Evolutionary conservation across 1,140 invertebrate genomes (phyloP), one percentile per base, ranked within the genome.

Genomic region (Ptiloglossa arizonensis): DNA sequence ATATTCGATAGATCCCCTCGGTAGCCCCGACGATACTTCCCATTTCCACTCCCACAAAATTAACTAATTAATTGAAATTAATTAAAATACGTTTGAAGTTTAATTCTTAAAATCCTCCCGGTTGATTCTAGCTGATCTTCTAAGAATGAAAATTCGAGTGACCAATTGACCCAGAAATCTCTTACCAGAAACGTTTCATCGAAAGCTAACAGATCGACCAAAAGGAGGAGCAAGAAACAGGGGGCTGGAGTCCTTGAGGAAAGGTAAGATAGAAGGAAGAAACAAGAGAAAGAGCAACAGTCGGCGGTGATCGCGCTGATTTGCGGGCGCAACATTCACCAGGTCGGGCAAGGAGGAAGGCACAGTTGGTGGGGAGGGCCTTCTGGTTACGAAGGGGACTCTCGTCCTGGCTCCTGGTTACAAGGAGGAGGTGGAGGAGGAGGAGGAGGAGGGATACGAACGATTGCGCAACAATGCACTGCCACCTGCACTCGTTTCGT

Each of bases 401-500:
- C 67, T 83, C 68, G 77, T 80, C 74, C 70, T 80, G 81, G 76
- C 71, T 83, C 54, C 76, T 75, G 66, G 66, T 75, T 80, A 56
- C 70, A 64, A 75, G 70, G 32, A 79, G 56, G 17, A 64, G 57
- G 48, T 60, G 68, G 60, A 71, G 50, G 50, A 52, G 48, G n/a
- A 35, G 3, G 41, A 41, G 63, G 27, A 44, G 62, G 41, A 69
- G 68, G 46, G 59, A 50, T 68, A 83, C 48, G n/a, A 52, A 44
- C 29, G 66, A 69, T 88, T 88, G 80, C 79, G 80, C 79, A 87
- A 89, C 78, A 86, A 88, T 87, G 69, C 79, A 68, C 83, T 70
- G 84, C 87, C 83, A 89, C 87, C 87, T 89, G 88, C 87, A 88
- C 83, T 87, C 83, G 68, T 89, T 87, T 89, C 88, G 79, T 83